Evolutionary conservation across 2,888 invertebrate species (phyloP), one percentile per base, ranked within the genome.

Genomic region (Chydorus sphaericus): DNA sequence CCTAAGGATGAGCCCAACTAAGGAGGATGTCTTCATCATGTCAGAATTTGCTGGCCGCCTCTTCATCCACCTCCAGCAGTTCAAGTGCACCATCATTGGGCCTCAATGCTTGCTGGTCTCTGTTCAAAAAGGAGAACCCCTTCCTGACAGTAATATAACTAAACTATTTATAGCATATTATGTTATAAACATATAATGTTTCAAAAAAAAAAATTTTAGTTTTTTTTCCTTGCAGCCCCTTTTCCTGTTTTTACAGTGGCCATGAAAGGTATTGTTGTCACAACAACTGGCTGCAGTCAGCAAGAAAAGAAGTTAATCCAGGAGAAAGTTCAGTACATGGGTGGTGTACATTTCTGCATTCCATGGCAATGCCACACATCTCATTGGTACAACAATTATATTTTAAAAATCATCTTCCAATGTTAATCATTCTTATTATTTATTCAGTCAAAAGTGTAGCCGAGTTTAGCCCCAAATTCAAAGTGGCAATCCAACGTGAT

Each of bases 21-120:
- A 80, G 23, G 80, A 77, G 61, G 82, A 86, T 71, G 81, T 88
- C 1, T 83, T 88, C 66, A 79, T 93, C 0, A 74, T 90, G 65
- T 80, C 85, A 57, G 74, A 79, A 48, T 92, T 93, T 71, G 75
- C 78, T 61, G 90, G 90, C 11, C 71, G 76, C 4, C 70, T 78
- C 1, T 92, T 84, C 70, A 73, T 81, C 1, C 78, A 78, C 62
- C 66, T 85, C 6, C 75, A 73, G 61, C 67, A 68, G 23, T 28
- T 18, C 3, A 36, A 26, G 14, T 52, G 68, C 69, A 88, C 89
- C 66, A 75, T 92, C 60, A 74, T 90, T 58, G 91, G 92, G 0
- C 88, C 92, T 1, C 77, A 80, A 55, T 91, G 90, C 66, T 68
- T 93, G n/a, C 73, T 83, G 52, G 76, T 79, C 48, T 90, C 89